A percentile compares a stretch with the other conserved stretches of the same genome.
phyloP scores from a whole-genome alignment of 2,888 invertebrate genomes.

The Lasiommata megera region DNA sequence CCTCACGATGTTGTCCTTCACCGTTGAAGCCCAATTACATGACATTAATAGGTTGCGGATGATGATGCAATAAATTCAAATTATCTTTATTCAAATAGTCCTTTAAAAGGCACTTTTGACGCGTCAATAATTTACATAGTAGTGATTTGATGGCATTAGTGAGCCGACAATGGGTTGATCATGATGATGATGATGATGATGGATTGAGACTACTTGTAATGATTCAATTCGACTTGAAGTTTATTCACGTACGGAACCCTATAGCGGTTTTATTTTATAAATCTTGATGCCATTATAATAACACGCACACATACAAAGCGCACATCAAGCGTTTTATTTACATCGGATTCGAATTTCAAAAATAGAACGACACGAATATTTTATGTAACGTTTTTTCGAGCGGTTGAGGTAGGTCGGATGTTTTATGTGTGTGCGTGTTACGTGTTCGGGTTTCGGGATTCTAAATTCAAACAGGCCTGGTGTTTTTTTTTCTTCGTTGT shows the following conservation, averaged over 20 bases:
- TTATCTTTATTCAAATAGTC: too few species aligned
- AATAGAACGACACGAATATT: slow-evolving; percentile 25
- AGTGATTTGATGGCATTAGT: too few species aligned
- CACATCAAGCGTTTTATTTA: slow-evolving; percentile 3
- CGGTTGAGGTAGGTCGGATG: slow-evolving; percentile 65
- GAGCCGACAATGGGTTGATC: too few species aligned
- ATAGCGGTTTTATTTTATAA: neutral
- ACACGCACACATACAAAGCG: slow-evolving; percentile 7
- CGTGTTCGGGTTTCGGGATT: slow-evolving; percentile 63
- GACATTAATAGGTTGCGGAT: too few species aligned
- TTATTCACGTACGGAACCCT: neutral
- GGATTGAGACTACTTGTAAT: too few species aligned
- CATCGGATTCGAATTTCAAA: slow-evolving; percentile 18
- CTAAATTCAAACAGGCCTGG: slow-evolving; percentile 59
- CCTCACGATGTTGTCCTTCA: too few species aligned
- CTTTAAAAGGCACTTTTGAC: too few species aligned
- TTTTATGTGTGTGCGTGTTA: slow-evolving; percentile 41
- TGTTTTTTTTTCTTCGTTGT: slow-evolving; percentile 39
- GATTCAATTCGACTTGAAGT: too few species aligned
- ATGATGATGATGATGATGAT: too few species aligned
- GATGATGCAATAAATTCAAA: too few species aligned
- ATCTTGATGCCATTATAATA: slow-evolving; percentile 4
- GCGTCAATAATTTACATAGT: too few species aligned
- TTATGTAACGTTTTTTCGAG: slow-evolving; percentile 50
- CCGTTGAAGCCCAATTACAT: too few species aligned